Base-by-base conservation (phyloP, 2,888 invertebrate species). In the Drosophila koepferae region DNA sequence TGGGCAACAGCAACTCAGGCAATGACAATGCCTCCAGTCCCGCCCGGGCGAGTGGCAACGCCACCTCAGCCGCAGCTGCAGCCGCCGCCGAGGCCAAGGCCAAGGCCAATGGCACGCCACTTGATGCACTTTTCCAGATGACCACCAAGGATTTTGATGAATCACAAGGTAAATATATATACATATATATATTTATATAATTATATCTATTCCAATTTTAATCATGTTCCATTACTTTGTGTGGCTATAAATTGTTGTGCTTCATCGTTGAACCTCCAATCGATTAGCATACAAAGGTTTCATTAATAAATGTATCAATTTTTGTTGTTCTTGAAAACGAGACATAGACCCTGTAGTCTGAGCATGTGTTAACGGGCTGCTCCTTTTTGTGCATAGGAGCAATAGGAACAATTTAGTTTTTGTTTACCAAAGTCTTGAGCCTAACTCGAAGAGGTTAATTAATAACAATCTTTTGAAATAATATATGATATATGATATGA, bases 101-200 rank as follows among this genome's bases (percentile, higher is more conserved):
- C 48, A 92, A 93, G 80, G 92, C 94, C 93, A 82, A 93, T 82
- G 96, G 96, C 70, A 98, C 98, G 4, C 99, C 98, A 0, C 94
- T 99, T 80, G 99, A 99, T 91, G 99, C 99, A 0, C 95, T 99
- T 51, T 98, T 99, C 94, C 98, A 99, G 94, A 98, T 99, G 98
- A 98, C 99, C 80, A 98, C 97, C 94, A 99, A 99, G 94, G 98
- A 98, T 73, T 99, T 99, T 93, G 98, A 98, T 92, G 98, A 98
- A 62, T 95, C 97, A 84, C 96, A 96, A 92, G 95, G 97, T 93
- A 96, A 97, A 93, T 76, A 51, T 7, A 36, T 8, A 8, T 10
- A 10, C 6, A 31, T 34, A 12, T 7, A 18, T 18, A 7, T 34
- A 18, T 49, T 1, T 49, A 16, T 12, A 2, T 12, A 43, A 2